Base-by-base conservation (phyloP, 2,797 vertebrate species). In the Acanthurus tractus region DNA sequence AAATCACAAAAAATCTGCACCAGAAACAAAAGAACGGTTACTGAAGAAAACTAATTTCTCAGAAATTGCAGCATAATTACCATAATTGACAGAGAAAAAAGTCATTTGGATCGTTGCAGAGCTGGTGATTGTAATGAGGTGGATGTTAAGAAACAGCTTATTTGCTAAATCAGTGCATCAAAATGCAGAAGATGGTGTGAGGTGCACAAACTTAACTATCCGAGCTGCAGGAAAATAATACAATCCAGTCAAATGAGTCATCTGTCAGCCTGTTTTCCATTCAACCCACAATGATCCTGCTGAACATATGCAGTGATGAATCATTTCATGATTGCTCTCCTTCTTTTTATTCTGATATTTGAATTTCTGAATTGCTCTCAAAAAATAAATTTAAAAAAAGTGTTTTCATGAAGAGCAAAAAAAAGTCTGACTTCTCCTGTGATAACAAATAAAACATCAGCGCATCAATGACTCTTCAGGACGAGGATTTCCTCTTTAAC, bases 171-270 rank as follows among this genome's bases (percentile, higher is more conserved):
- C 6, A 44, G 52, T 14, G 9, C 61, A 42, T 38, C 48, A 65
- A 64, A 40, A 69, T 74, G 45, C 69, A 85, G 58, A 69, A 65
- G 58, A 76, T 29, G 54, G 18, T 53, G 49, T 55, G 53, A 74
- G 63, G 50, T 58, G 50, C 29, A n/a, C 23, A 22, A 58, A 81
- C 61, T 52, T 13, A 45, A 48, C 5, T 12, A 14, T 10, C 36
- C 13, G 57, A 70, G 65, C 54, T 0, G n/a, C 9, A n/a, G 7
- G 20, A 36, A 45, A 76, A 79, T 45, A 76, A 63, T 68, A 22
- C 53, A 81, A 71, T 44, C 14, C 38, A 46, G 18, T 72, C 8
- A 46, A 17, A 44, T 63, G 67, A 80, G 44, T 80, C 75, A 81
- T 80, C 55, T 15, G 55, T 64, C 75, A 63, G 67, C 22, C 53